Conservation (phyloP, 2,888 invertebrate species). For the Agrotis segetum region DNA sequence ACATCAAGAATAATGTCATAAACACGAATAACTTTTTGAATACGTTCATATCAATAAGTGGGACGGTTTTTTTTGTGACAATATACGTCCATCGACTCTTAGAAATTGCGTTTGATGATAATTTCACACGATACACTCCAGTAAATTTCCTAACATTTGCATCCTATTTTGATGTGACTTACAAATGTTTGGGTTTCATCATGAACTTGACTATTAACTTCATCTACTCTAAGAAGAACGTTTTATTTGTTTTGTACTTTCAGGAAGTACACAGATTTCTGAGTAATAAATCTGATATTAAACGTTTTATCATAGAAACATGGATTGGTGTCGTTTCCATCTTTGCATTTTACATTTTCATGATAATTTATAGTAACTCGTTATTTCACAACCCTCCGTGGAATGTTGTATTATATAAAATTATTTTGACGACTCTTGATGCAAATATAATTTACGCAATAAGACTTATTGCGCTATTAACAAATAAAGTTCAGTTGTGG, state of each 20-base stretch:
- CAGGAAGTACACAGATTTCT: slow-evolving; percentile 10
- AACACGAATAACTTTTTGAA: slow-evolving; percentile 4
- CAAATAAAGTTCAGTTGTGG: slow-evolving; percentile 3
- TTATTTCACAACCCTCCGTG: background rate
- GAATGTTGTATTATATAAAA: background rate
- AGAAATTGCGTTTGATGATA: slow-evolving; percentile 13
- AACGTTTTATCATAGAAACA: background rate
- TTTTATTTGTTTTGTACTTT: slow-evolving; percentile 2
- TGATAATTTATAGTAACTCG: background rate
- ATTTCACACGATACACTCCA: slow-evolving; percentile 13
- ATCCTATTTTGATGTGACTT: slow-evolving; percentile 9
- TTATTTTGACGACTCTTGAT: background rate
- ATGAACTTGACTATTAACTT: slow-evolving; percentile 5
- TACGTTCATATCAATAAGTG: slow-evolving; percentile 5
- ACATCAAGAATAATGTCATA: background rate
- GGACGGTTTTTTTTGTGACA: background rate
- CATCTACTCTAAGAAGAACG: background rate
- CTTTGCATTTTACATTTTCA: slow-evolving; percentile 1
- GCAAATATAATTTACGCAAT: background rate
- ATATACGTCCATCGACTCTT: background rate
- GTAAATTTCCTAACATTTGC: slow-evolving; percentile 7
- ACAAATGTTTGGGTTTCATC: background rate
- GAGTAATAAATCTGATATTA: background rate
- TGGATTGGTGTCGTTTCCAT: background rate
- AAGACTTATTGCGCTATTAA: background rate